Conservation (phyloP, 2,888 invertebrate genomes). For the Noctua pronuba region DNA sequence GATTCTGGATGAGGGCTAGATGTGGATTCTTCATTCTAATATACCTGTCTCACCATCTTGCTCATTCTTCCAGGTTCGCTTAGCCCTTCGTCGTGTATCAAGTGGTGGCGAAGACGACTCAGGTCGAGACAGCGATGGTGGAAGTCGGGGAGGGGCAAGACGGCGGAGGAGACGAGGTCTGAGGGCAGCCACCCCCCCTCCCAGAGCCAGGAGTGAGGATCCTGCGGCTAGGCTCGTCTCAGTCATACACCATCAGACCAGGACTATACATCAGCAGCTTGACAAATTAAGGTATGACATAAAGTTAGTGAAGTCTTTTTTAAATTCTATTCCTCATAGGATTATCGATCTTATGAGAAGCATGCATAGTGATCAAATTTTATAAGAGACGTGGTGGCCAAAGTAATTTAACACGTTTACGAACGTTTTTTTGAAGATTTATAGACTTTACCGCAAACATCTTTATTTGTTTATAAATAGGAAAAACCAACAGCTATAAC, state of each 20-base stretch:
- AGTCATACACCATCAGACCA: slow-evolving; percentile 87
- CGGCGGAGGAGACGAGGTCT: slow-evolving; percentile 78
- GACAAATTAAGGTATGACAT: slow-evolving; percentile 84
- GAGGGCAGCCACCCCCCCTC: slow-evolving; percentile 82
- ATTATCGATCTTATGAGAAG: no score
- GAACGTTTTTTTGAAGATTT: background rate
- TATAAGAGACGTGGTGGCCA: no score
- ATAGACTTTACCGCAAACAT: background rate
- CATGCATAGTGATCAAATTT: no score
- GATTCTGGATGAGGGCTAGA: background rate
- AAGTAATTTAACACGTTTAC: background rate
- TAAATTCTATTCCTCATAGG: background rate
- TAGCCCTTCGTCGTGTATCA: slow-evolving; percentile 86
- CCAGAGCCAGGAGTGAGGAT: slow-evolving; percentile 80
- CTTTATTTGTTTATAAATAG: no score
- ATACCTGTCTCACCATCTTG: background rate
- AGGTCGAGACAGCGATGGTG: slow-evolving; percentile 87
- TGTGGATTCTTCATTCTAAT: no score
- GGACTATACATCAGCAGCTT: slow-evolving; percentile 87
- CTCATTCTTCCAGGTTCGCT: slow-evolving; percentile 78
- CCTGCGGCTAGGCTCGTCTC: slow-evolving; percentile 86
- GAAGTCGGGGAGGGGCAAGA: slow-evolving; percentile 79
- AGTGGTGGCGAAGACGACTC: slow-evolving; percentile 89
- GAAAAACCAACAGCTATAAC: no score
- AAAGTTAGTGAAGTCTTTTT: background rate